Base-by-base conservation (phyloP, 2,888 invertebrate species). In the Lissonota sp. region DNA sequence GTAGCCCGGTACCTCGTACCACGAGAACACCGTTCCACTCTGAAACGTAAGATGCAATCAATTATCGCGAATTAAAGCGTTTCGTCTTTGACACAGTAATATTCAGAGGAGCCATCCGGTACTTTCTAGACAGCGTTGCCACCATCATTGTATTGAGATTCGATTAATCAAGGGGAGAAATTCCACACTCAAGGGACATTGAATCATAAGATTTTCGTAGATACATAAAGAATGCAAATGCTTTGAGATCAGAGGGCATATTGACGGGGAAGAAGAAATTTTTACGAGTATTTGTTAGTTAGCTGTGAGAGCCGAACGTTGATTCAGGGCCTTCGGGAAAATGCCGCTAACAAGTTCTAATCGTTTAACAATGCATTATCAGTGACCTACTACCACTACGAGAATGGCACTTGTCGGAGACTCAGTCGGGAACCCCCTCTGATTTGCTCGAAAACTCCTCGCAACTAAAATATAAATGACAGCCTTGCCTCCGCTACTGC, bases 11-110 rank as follows among this genome's bases (percentile, higher is more conserved):
- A 85, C 84, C 89, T 97, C 96, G 92, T 96, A 96, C 96, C 96
- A 97, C 60, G 97, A 96, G 91, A 97, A 97, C 80, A 97, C 95
- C 84, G 95, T 95, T 89, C 96, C 95, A 70, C 95, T 96, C 97
- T 97, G 93, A 80, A 90, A 92, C 82, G 73, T 85, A 82, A 85
- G 84, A 85, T 82, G 83, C 80, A 71, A 66, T 70, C 85, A 87
- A 88, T 88, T 88, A 88, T 85, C 57, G 58, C 69, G 83, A 86
- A 85, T 87, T 87, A 85, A 85, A 84, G 79, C 84, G 71, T 76
- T 79, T 75, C 49, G 4, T 10, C 44, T 8, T 6, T 44, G 44
- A 10, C 44, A 44, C 44, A 44, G 44, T 10, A 44, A 10, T 64
- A 1, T 26, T 26, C 26, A 26, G 26, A 26, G 26, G 26, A 26